Evolutionary conservation across 2,888 invertebrate genomes (phyloP).

Genomic region (Parelbella ahira): DNA sequence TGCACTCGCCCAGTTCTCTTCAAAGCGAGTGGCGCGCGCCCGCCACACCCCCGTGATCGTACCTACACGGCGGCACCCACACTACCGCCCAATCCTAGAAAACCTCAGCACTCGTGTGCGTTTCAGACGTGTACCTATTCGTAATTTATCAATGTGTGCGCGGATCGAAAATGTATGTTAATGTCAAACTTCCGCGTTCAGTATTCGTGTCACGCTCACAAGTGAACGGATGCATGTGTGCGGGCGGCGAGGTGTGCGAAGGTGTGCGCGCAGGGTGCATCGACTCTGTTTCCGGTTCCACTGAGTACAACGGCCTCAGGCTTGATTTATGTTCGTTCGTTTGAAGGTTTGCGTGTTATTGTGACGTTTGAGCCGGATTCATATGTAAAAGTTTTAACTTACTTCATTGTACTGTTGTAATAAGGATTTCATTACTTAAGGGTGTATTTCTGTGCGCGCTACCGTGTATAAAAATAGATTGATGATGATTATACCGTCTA

Average conservation of each 20-base stretch:
- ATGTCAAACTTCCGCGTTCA: constrained; percentile 70
- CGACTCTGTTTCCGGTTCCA: constrained; percentile 72
- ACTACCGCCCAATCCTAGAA: constrained; percentile 43
- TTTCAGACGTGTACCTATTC: constrained; percentile 41
- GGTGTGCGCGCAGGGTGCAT: constrained; percentile 68
- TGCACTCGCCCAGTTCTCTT: constrained; percentile 42
- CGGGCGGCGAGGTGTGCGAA: constrained; percentile 22
- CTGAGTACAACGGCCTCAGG: constrained; percentile 72
- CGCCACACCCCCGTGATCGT: constrained; percentile 66
- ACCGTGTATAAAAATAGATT: constrained; percentile 8
- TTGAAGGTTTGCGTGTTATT: constrained; percentile 69
- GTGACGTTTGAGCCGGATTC: constrained; percentile 58
- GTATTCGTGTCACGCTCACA: constrained; percentile 66
- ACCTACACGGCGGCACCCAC: constrained; percentile 63
- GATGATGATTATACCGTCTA: constrained; percentile 24
- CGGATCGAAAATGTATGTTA: constrained; percentile 68
- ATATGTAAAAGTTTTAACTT: constrained; percentile 32
- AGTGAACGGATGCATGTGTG: constrained; percentile 25
- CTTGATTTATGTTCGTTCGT: constrained; percentile 66
- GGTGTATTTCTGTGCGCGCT: constrained; percentile 9
- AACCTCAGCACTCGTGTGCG: constrained; percentile 40
- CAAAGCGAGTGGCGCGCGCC: constrained; percentile 35
- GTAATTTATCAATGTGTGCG: constrained; percentile 39
- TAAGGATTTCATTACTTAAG: constrained; percentile 26
- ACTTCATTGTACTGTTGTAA: constrained; percentile 32